These are phyloP conservation scores for Zoanthus gigantus DNA, from an alignment of 92 coral and sea anemone species.

Conservation along the genomic window DNA sequence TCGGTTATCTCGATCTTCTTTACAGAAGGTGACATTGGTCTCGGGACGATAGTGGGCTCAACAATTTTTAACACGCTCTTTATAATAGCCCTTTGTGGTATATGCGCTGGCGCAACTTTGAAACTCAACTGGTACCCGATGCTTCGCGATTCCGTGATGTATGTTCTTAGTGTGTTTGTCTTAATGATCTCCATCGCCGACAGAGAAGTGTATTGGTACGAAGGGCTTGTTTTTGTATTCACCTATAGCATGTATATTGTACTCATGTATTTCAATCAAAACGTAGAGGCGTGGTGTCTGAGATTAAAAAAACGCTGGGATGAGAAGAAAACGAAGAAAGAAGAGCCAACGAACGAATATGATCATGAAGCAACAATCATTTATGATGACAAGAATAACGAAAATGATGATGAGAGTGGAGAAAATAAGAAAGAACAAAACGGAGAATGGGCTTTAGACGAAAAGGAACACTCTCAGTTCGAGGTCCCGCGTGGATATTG, in stretches of 20 bases:
- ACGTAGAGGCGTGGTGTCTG: slow-evolving; percentile 63
- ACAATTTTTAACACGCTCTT: slow-evolving; percentile 96
- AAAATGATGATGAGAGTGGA: slow-evolving; percentile 38
- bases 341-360: slow-evolving; percentile 14
- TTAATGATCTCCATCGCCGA: slow-evolving; percentile 86
- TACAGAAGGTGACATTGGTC: slow-evolving; percentile 98
- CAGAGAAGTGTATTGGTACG: slow-evolving; percentile 94
- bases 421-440: slow-evolving; percentile 53
- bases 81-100: slow-evolving; percentile 90
- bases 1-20: slow-evolving; percentile 94
- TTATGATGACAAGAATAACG: slow-evolving; percentile 46
- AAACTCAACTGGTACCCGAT: slow-evolving; percentile 89
- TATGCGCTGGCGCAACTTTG: slow-evolving; percentile 82
- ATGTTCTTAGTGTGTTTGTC: slow-evolving; percentile 79
- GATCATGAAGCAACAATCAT: background rate
- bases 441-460: slow-evolving; percentile 40
- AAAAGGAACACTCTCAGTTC: slow-evolving; percentile 54
- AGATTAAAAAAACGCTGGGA: slow-evolving; percentile 44
- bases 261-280: slow-evolving; percentile 85
- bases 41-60: slow-evolving; percentile 97
- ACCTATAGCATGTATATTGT: slow-evolving; percentile 80
- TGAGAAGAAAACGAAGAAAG: slow-evolving; percentile 36
- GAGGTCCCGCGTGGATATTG: slow-evolving; percentile 70
- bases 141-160: slow-evolving; percentile 86
- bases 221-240: slow-evolving; percentile 80